Evolutionary conservation across 2,113 vertebrate species (phyloP), one percentile per base, ranked within the genome.

Genomic region (Calonectris borealis): DNA sequence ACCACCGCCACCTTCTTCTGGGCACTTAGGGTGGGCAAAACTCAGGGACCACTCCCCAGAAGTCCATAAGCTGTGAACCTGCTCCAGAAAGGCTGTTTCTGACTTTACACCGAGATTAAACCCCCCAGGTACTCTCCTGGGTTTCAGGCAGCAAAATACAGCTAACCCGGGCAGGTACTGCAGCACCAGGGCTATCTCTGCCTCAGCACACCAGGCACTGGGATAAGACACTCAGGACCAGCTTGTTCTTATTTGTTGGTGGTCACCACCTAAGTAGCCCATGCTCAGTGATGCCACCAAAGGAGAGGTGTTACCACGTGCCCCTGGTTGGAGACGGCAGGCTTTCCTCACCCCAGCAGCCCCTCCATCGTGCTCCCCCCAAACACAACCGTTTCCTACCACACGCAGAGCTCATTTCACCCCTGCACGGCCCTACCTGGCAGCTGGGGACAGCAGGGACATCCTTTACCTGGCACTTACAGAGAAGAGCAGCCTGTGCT

Each of bases 401-500:
- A 3, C 17, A 6, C 13, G 6, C 38, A 40, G 12, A 55, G 9
- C 48, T 25, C 42, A 18, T 8, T 11, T 13, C 60, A 73, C 24
- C 51, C 36, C 1, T 1, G 1, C 32, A 42, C 1, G 1, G 1
- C 15, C 79, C 44, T 75, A 83, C 91, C 86, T 93, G 42, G 24
- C 5, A 38, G 22, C n/a, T 4, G 19, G 10, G 11, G 5, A 19
- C 27, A 62, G 38, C 0, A 0, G 85, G 9, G 6, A 5, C 51
- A 25, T 6, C 82, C 36, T 19, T 8, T 2, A 16, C 2, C 13
- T 11, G 1, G 31, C 16, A 51, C 46, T 40, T 19, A 16, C 0
- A 34, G 1, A 11, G 5, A 0, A 49, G 6, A 46, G 0, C 10
- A 62, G 0, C 6, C 6, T 0, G 0, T 15, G 3, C 4, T 32